Evolutionary conservation across 2,888 invertebrate species (phyloP).

Genomic region (Pachymerium ferrugineum): DNA sequence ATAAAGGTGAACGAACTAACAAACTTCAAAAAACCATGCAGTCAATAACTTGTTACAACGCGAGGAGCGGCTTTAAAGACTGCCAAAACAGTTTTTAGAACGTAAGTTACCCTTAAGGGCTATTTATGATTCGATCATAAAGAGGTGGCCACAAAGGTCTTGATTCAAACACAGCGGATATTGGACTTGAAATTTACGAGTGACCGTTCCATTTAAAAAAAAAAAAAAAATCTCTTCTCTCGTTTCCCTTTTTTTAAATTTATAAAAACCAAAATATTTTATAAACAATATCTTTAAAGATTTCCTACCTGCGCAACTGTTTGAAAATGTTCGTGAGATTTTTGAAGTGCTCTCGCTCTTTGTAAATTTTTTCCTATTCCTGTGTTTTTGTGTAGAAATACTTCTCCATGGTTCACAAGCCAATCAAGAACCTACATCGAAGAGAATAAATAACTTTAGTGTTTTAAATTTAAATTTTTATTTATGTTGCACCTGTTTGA

Average conservation of each 20-base stretch:
- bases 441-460: conserved; percentile 35
- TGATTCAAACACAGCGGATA: background rate
- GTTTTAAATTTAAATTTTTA: background rate
- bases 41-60: conserved; percentile 15
- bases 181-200: background rate
- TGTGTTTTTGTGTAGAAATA: conserved; percentile 93
- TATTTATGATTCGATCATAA: background rate
- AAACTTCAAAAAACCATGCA: background rate
- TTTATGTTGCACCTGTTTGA: conserved; percentile 70
- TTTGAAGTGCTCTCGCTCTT: conserved; percentile 91
- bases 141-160: conserved; percentile 3
- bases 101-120: background rate
- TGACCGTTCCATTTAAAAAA: conserved; percentile 26
- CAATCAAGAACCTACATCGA: conserved; percentile 78
- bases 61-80: background rate
- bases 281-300: too few relatives aligned
- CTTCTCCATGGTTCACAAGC: conserved; percentile 95
- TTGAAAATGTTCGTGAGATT: conserved; percentile 97
- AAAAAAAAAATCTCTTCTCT: too few relatives aligned
- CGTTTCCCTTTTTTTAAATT: too few relatives aligned
- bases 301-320: conserved; percentile 90
- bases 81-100: background rate
- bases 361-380: conserved; percentile 92
- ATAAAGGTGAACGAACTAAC: background rate
- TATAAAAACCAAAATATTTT: too few relatives aligned